phyloP scores from a whole-genome alignment of 2,888 invertebrate species.

The Sthenelais limicola region DNA sequence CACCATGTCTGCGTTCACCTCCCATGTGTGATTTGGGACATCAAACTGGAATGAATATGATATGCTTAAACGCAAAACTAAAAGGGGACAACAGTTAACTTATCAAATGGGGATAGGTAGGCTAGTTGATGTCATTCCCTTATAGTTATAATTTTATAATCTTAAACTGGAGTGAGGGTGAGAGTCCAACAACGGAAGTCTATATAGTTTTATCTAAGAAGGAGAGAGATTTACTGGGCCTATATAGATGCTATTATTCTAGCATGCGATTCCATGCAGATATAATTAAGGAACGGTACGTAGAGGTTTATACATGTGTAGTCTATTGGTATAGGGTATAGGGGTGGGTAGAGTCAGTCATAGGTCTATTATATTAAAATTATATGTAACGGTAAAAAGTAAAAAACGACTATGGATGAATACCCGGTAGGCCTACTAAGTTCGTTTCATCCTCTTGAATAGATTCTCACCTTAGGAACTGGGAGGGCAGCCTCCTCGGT shows the following conservation, averaged over 20 bases:
- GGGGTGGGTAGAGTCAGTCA: no score
- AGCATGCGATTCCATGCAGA: no score
- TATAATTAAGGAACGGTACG: background rate
- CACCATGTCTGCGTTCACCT: conserved; percentile 55
- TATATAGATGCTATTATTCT: no score
- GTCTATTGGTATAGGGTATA: background rate
- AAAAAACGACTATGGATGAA: background rate
- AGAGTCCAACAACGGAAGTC: no score
- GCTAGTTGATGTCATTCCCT: no score
- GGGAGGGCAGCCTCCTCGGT: conserved; percentile 10
- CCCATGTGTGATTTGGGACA: conserved; percentile 50
- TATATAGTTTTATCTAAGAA: no score
- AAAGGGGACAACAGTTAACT: no score
- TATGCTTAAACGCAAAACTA: no score
- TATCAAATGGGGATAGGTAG: conserved; percentile 41
- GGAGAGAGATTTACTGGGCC: no score
- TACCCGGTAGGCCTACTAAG: background rate
- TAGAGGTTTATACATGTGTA: background rate
- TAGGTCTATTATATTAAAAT: background rate
- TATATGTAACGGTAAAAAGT: background rate
- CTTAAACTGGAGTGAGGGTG: no score
- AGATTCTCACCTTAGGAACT: conserved; percentile 3
- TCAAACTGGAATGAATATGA: conserved; percentile 48
- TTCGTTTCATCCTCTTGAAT: background rate
- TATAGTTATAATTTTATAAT: no score